Percentiles rank a stretch among this genome's conserved stretches.
Conservation (phyloP, 2,888 invertebrate species). For the Acleris cristana region DNA sequence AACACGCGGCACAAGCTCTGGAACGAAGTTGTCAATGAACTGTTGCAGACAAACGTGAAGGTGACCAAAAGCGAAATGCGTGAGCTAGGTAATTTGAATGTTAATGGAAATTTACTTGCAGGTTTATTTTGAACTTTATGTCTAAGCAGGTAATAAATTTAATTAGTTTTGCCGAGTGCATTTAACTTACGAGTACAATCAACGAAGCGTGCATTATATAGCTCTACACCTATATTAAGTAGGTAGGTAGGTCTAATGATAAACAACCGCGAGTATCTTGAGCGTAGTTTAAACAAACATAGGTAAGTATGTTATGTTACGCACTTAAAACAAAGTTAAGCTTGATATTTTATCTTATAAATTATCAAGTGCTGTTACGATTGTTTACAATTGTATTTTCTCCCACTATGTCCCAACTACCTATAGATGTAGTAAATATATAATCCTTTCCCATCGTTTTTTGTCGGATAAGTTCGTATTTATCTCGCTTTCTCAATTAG, state of each 20-base stretch:
- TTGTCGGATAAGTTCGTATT: too few relatives aligned
- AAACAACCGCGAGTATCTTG: slow-evolving; percentile 22
- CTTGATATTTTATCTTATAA: slow-evolving; percentile 26
- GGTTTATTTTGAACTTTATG: background rate
- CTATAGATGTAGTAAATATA: too few relatives aligned
- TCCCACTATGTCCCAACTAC: background rate
- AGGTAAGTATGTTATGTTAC: slow-evolving; percentile 13
- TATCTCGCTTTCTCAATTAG: too few relatives aligned
- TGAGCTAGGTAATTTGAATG: slow-evolving; percentile 64
- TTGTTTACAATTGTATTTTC: slow-evolving; percentile 6
- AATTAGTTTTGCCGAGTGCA: slow-evolving; percentile 3
- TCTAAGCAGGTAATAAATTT: background rate
- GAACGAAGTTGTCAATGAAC: slow-evolving; percentile 69
- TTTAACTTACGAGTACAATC: slow-evolving; percentile 9
- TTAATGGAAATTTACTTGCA: background rate
- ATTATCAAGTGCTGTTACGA: background rate
- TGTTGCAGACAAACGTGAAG: slow-evolving; percentile 63
- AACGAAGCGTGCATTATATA: background rate
- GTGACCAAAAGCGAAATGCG: slow-evolving; percentile 73
- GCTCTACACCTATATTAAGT: background rate
- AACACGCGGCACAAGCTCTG: slow-evolving; percentile 62
- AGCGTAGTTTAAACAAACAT: slow-evolving; percentile 28
- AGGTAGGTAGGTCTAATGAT: slow-evolving; percentile 2
- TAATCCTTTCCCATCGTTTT: too few relatives aligned
- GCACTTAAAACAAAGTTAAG: slow-evolving; percentile 4